Base-by-base conservation (phyloP, 2,888 invertebrate species). In the Drosophila setosimentum region DNA sequence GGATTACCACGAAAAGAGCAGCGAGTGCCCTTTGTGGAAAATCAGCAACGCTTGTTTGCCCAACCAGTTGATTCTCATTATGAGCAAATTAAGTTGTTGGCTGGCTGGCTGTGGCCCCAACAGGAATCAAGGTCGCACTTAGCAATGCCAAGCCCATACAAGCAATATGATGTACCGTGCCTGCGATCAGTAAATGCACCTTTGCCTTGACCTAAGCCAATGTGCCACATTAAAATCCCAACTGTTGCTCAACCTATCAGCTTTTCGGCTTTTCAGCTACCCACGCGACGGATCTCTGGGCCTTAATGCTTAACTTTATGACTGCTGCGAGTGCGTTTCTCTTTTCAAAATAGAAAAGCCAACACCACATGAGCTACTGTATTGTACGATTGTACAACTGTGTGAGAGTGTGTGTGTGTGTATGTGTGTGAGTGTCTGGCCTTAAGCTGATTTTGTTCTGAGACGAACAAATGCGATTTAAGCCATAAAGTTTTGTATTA, bases 391-490 rank as follows among this genome's bases (percentile, higher is more conserved):
- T 42, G 24, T n/a, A n/a, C 24, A 13, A 21, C 11, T 49, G 49
- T 50, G 8, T 48, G 59, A 35, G 33, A 40, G 11, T 24, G 63
- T 40, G 8, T 67, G 50, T 30, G 21, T 42, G 40, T 40, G 21
- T 42, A 21, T 65, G 50, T 48, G 60, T 60, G 18, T 27, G 60
- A 53, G 11, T 70, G 65, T 59, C 49, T 68, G 66, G 64, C 60
- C 77, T 78, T 87, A 87, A 87, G 87, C 90, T 89, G 90, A 79
- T 89, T 87, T 87, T 73, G 86, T 89, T 87, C 88, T 87, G 79
- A 78, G 65, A 63, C 84, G 69, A 74, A 73, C 87, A 83, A 85
- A 86, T 82, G 87, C 88, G 87, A 86, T 87, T 87, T 83, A 64
- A 71, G 78, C 87, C 83, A 90, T 87, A 87, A 87, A 90, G 64